Base-by-base conservation (phyloP, 2,797 vertebrate genomes). In the Cichlasoma orientale region DNA sequence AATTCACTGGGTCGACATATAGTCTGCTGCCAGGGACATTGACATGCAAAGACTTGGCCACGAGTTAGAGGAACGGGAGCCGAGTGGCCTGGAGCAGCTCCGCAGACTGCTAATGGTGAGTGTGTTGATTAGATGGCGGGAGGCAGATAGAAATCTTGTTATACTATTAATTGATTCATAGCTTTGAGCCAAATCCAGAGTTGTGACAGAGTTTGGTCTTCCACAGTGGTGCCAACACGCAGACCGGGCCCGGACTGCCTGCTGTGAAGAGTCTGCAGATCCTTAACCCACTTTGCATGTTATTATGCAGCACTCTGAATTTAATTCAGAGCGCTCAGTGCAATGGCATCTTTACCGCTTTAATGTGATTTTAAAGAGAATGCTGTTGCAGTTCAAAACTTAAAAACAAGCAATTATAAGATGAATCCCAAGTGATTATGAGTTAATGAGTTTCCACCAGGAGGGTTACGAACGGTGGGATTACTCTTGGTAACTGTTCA, bases 101-200 rank as follows among this genome's bases (percentile, higher is more conserved):
- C 75, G 52, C 69, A 25, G 78, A 74, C 71, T 75, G 75, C 86
- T 92, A 84, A 91, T 89, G 83, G 80, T 56, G 9, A 18, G 53
- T 41, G 84, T 84, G 83, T 88, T 85, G 87, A 92, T 90, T 82
- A 83, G 85, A 86, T 78, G 54, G 47, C 18, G 23, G 66, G 53
- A 80, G 69, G 74, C 72, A 80, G 72, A 74, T 73, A 71, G 71
- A 75, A 87, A 87, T 78, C 79, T 86, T 0, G 13, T 86, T 86
- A 82, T 72, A 57, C 36, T 44, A 57, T 85, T 82, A 81, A 87
- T 66, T 63, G 74, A 86, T 86, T 84, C 59, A 36, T 54, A 72
- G 77, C 84, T 77, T 2, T n/a, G 71, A 83, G 77, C 77, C 56
- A 21, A 77, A 57, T 80, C 72, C 19, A 27, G 3, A 1, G 8